phyloP scores from a whole-genome alignment of 2,888 invertebrate genomes.

The Theretra japonica region DNA sequence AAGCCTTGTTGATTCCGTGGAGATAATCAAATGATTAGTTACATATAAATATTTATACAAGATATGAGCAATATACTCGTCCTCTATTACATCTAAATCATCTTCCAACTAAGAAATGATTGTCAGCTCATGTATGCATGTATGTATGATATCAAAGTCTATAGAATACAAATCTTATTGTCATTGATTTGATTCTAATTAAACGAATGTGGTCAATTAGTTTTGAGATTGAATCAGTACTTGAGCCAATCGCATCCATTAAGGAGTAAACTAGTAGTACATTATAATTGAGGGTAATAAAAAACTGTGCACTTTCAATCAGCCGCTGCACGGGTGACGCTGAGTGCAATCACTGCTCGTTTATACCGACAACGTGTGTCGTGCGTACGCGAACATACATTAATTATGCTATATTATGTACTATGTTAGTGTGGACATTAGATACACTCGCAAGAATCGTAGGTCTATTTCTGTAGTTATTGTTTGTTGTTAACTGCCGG shows the following conservation, averaged over 20 bases:
- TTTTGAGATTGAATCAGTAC: not conserved
- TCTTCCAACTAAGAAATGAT: no score
- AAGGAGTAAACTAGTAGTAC: constrained; percentile 2
- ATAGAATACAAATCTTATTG: not conserved
- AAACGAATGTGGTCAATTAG: not conserved
- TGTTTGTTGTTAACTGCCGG: no score
- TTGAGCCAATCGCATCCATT: constrained; percentile 5
- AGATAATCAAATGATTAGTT: not conserved
- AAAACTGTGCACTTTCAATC: constrained; percentile 43
- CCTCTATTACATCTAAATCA: no score
- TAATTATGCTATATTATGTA: no score
- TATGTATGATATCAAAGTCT: not conserved
- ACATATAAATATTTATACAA: not conserved
- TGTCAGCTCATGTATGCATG: no score
- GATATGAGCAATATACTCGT: no score
- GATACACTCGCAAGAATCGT: not conserved
- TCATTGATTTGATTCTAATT: not conserved
- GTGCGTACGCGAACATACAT: constrained; percentile 33
- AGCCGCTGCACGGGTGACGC: constrained; percentile 33
- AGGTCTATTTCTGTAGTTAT: no score
- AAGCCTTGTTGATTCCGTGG: not conserved
- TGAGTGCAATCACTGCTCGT: constrained; percentile 12
- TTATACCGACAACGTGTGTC: not conserved
- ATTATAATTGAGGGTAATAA: constrained; percentile 41
- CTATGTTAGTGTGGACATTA: no score